Conservation (phyloP, 2,113 vertebrate genomes). For the Notechis scutatus region DNA sequence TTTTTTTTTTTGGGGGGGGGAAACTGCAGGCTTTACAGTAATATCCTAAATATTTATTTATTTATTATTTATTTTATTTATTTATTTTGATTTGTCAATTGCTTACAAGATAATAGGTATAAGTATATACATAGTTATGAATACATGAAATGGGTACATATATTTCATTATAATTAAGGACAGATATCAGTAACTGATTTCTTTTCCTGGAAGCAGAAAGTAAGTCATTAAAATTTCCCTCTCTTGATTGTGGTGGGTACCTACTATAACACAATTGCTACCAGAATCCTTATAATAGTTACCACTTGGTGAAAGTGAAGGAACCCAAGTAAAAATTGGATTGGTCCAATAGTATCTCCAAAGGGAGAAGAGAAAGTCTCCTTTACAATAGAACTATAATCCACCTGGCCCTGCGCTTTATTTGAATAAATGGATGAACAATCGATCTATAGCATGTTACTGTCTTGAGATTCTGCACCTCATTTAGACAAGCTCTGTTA, state of each 20-base stretch:
- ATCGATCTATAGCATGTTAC: neutral
- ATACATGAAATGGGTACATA: no score
- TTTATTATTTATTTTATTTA: no score
- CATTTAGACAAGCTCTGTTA: conserved; percentile 38
- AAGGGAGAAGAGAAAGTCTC: neutral
- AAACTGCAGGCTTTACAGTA: neutral
- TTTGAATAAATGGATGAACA: conserved; percentile 40
- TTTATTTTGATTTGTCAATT: no score
- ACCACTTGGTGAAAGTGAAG: neutral
- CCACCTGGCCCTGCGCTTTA: neutral
- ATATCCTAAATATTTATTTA: neutral
- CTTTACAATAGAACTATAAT: neutral
- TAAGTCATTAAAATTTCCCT: neutral
- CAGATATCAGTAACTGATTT: neutral
- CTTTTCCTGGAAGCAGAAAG: neutral
- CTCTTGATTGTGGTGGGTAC: neutral
- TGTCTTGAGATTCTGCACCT: conserved; percentile 42
- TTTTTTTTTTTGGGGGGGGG: neutral
- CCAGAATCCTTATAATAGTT: neutral
- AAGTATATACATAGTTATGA: no score
- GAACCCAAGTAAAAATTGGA: neutral
- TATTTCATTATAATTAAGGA: neutral
- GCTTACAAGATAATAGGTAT: no score
- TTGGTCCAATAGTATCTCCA: neutral
- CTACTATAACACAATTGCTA: neutral